phyloP scores from a whole-genome alignment of 1,140 invertebrate species.

The Helicoverpa zea region DNA sequence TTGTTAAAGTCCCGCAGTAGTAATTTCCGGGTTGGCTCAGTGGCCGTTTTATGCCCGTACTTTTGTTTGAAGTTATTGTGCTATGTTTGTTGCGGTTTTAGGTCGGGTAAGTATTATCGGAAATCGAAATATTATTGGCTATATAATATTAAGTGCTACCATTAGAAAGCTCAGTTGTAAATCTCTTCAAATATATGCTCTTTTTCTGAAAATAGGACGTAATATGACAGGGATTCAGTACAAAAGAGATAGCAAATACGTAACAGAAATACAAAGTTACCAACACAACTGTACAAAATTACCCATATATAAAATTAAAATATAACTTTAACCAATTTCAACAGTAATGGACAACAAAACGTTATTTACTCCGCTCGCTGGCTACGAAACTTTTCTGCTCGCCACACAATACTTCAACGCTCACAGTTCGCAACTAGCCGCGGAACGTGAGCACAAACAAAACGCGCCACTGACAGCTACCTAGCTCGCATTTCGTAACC shows the following conservation, averaged over 20 bases:
- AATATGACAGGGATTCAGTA: no score
- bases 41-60: background rate
- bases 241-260: no score
- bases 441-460: background rate
- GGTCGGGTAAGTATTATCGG: no score
- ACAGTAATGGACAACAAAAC: conserved; percentile 2
- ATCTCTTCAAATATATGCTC: no score
- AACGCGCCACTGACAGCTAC: conserved; percentile 13
- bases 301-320: no score
- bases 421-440: conserved; percentile 14
- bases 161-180: no score
- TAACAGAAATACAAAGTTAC: no score
- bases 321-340: conserved; percentile 1
- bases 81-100: background rate
- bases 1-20: background rate
- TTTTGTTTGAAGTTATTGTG: background rate
- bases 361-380: background rate
- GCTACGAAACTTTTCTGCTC: conserved; percentile 1
- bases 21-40: background rate
- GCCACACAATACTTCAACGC: conserved; percentile 10
- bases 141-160: no score
- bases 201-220: no score
- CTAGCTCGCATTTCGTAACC: background rate
- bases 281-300: no score
- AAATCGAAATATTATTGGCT: no score